Evolutionary conservation across 2,888 invertebrate species (phyloP), one percentile per base, ranked within the genome.

Genomic region (Zele albiditarsus): DNA sequence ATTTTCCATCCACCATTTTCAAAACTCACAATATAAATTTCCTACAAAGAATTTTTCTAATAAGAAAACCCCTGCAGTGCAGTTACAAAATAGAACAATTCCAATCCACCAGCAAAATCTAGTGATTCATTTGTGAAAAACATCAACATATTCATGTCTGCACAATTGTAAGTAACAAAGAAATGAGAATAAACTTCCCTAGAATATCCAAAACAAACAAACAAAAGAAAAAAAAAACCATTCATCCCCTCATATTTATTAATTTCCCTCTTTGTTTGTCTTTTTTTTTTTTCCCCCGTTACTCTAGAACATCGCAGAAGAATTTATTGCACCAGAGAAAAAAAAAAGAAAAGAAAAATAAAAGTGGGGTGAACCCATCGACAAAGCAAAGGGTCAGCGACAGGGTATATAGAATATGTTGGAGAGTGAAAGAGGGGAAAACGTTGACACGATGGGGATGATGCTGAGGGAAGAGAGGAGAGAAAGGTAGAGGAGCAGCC

Each of bases 381-480:
- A 27, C 12, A 38, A 27, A 38, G 38, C 25, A 42, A 53, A 20
- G 62, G 38, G 71, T 60, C 5, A 16, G 62, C 25, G 58, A 38
- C 31, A 38, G 31, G 20, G n/a, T 60, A 57, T 57, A 72, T 75
- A 49, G 72, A 75, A 72, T 23, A 72, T 53, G 46, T 60, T 62
- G 57, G 42, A 10, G 72, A 25, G 57, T 57, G 58, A 27, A 31
- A 67, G 62, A 57, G 63, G 72, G 65, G 74, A 71, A 38, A 60
- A 71, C 77, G n/a, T n/a, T 66, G 62, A 28, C 42, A 57, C 49
- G 46, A 63, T 23, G 46, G 72, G 42, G 68, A 62, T 60, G 42
- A 57, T 38, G 27, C 53, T 58, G n/a, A 62, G 46, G 38, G 68
- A 57, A 71, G 38, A 57, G 67, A 49, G 65, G 33, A 31, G 66